Percentiles rank a stretch among this genome's conserved stretches.
phyloP scores from a whole-genome alignment of 2,797 vertebrate species.

The Enteromius trimaculatus region DNA sequence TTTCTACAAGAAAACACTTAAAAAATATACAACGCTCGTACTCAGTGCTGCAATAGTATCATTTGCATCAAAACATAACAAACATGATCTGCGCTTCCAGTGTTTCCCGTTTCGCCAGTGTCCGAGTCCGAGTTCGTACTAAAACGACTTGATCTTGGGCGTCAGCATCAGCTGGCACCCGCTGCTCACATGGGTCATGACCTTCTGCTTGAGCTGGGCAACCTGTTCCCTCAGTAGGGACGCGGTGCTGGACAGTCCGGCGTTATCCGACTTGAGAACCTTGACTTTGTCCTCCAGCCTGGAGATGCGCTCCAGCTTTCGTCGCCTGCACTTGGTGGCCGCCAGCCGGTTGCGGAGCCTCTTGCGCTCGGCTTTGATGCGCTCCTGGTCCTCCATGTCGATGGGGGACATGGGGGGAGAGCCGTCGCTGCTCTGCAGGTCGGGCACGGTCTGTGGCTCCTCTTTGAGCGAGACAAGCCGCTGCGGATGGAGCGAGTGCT shows the following conservation, averaged over 20 bases:
- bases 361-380: constrained; percentile 91
- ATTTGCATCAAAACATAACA: constrained; percentile 56
- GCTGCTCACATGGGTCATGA: constrained; percentile 91
- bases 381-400: constrained; percentile 91
- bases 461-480: constrained; percentile 83
- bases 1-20: constrained; percentile 64
- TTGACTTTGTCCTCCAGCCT: constrained; percentile 94
- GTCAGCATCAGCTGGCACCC: constrained; percentile 91
- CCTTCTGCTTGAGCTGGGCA: constrained; percentile 91
- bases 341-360: constrained; percentile 89
- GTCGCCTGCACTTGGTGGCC: constrained; percentile 90
- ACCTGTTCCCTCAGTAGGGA: constrained; percentile 90
- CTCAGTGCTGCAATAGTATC: constrained; percentile 73
- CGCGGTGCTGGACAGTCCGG: constrained; percentile 87
- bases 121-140: constrained; percentile 63
- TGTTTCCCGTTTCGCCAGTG: constrained; percentile 63
- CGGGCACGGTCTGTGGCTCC: constrained; percentile 92
- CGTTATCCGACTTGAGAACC: constrained; percentile 88
- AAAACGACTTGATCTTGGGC: constrained; percentile 86
- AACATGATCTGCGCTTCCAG: constrained; percentile 67
- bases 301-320: constrained; percentile 94
- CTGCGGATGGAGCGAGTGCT: constrained; percentile 76
- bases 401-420: constrained; percentile 90
- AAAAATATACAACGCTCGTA: constrained; percentile 58
- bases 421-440: constrained; percentile 83